Evolutionary conservation across 2,888 invertebrate genomes (phyloP).

Genomic region (Leptopterna dolabrata): DNA sequence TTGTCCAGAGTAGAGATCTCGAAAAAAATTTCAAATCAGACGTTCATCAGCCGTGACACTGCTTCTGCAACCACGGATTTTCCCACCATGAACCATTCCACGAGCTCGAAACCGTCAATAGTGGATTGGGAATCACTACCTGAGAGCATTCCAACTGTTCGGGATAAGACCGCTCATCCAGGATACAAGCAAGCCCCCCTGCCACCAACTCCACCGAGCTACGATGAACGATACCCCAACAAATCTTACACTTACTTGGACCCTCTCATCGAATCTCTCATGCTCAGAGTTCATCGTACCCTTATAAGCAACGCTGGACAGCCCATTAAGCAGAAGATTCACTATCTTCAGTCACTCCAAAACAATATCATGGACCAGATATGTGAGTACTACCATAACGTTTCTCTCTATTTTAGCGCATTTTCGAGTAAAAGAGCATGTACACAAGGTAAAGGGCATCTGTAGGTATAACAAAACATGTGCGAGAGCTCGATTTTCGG

Average conservation of each 20-base stretch:
- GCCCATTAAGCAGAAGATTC: slow-evolving; percentile 68
- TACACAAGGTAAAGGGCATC: no score
- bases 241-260: slow-evolving; percentile 32
- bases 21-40: background rate
- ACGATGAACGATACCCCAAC: background rate
- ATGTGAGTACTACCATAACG: slow-evolving; percentile 69
- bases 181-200: background rate
- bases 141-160: background rate
- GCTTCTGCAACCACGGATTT: background rate
- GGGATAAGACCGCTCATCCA: background rate
- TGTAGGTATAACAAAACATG: no score
- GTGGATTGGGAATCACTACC: background rate
- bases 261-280: slow-evolving; percentile 50
- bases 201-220: background rate
- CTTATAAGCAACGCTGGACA: slow-evolving; percentile 41
- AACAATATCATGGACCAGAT: slow-evolving; percentile 75
- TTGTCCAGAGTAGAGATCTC: background rate
- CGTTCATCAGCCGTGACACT: background rate
- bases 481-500: no score
- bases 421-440: no score
- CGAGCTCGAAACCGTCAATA: background rate
- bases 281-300: slow-evolving; percentile 55
- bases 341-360: slow-evolving; percentile 72
- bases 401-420: no score
- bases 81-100: background rate